Percentiles rank a stretch among this genome's conserved stretches.
Conservation (phyloP, 2,797 vertebrate genomes). For the Poecilia picta region DNA sequence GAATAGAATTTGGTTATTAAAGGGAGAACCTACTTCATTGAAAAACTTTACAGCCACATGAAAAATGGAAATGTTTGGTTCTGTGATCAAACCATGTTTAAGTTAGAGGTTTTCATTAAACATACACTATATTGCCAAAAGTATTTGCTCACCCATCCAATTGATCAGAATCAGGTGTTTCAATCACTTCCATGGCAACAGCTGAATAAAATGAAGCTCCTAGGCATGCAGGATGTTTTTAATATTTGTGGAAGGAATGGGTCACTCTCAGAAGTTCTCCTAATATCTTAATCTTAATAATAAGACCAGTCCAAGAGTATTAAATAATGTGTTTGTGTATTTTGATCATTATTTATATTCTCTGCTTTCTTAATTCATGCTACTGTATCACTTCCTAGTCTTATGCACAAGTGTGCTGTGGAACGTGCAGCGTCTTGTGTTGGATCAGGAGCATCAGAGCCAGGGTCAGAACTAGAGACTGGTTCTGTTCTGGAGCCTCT, state of each 20-base stretch:
- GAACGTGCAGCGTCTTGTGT: background rate
- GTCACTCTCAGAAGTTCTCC: no score
- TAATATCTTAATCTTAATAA: no score
- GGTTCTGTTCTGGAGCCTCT: background rate
- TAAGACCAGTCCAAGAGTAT: background rate
- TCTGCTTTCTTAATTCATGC: background rate
- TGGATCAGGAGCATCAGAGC: background rate
- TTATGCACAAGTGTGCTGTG: background rate
- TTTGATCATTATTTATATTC: background rate
- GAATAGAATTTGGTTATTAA: conserved; percentile 32
- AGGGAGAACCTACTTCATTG: conserved; percentile 14
- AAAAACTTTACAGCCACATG: background rate
- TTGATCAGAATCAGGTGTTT: no score
- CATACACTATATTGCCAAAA: background rate
- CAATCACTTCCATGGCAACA: background rate
- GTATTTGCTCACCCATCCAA: no score
- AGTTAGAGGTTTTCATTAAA: background rate
- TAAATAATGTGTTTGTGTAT: background rate
- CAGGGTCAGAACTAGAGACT: background rate
- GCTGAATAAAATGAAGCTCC: background rate
- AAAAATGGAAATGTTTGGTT: background rate
- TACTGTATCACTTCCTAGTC: background rate
- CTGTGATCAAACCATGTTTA: background rate
- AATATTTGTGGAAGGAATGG: no score
- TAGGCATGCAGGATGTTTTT: no score